These are phyloP conservation scores for Neodiprion lecontei DNA, from an alignment of 1,140 invertebrate genomes.

Conservation along the genomic window DNA sequence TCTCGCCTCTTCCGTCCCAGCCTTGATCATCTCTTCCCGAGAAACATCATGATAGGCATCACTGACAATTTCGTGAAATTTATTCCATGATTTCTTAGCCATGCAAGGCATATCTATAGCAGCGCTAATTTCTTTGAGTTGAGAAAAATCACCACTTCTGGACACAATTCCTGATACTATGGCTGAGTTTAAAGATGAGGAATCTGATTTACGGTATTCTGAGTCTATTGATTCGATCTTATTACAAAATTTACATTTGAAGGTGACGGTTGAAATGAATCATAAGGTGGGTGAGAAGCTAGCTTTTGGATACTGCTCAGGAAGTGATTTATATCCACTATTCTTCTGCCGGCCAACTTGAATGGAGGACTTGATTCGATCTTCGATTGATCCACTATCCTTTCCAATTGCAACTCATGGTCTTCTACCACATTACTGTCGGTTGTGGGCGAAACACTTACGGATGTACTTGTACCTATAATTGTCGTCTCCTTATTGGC, in stretches of 20 bases:
- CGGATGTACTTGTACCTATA: neutral
- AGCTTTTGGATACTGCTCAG: slow-evolving; percentile 12
- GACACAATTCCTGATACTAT: slow-evolving; percentile 24
- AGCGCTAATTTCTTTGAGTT: slow-evolving; percentile 20
- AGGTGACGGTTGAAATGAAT: slow-evolving; percentile 16
- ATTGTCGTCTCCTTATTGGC: neutral
- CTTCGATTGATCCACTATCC: neutral
- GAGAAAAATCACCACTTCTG: slow-evolving; percentile 19
- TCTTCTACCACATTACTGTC: neutral
- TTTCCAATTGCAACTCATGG: neutral
- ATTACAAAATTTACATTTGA: slow-evolving; percentile 28
- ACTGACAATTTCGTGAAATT: slow-evolving; percentile 26
- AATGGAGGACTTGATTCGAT: neutral
- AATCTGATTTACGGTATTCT: slow-evolving; percentile 8
- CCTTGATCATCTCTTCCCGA: slow-evolving; percentile 32
- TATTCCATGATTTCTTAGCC: slow-evolving; percentile 26
- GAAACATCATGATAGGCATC: slow-evolving; percentile 27
- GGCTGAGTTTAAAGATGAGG: slow-evolving; percentile 16
- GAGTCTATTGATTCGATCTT: slow-evolving; percentile 12
- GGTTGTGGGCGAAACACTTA: neutral
- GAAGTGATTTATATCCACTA: slow-evolving; percentile 27
- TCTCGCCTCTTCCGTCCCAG: slow-evolving; percentile 38
- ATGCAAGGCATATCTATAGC: slow-evolving; percentile 33
- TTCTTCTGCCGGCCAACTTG: slow-evolving; percentile 17
- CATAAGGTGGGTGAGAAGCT: neutral